Evolutionary conservation across 2,888 invertebrate genomes (phyloP).

Genomic region (Epiblema foenella): DNA sequence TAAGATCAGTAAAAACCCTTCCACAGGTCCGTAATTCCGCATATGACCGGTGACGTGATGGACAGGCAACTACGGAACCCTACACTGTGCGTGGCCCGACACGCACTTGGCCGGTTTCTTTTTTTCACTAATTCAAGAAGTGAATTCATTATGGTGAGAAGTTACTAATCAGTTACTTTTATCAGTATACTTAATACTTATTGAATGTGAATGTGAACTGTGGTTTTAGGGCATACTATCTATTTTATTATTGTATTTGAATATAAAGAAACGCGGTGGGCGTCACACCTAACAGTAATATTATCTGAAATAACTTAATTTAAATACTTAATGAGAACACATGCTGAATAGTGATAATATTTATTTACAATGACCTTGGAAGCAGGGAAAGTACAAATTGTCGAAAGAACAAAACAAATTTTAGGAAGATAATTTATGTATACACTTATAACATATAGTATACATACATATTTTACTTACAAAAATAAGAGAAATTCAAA

Average conservation of each 20-base stretch:
- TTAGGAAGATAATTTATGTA: too few species aligned
- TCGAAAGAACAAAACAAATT: background rate
- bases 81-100: too few species aligned
- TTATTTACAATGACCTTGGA: background rate
- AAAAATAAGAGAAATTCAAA: too few species aligned
- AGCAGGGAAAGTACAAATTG: background rate
- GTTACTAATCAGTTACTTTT: slow-evolving; percentile 13
- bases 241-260: slow-evolving; percentile 40
- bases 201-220: slow-evolving; percentile 31
- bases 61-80: too few species aligned
- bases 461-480: too few species aligned
- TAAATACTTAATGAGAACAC: slow-evolving; percentile 20
- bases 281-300: slow-evolving; percentile 31
- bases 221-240: slow-evolving; percentile 29
- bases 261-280: slow-evolving; percentile 35
- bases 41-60: too few species aligned
- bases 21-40: too few species aligned
- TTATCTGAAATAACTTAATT: slow-evolving; percentile 31
- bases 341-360: background rate
- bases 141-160: background rate
- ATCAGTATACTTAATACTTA: slow-evolving; percentile 9
- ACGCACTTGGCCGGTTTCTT: too few species aligned
- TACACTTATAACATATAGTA: too few species aligned
- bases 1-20: too few species aligned
- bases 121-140: background rate